These are phyloP conservation scores for Rhabdomys dilectus DNA, from an alignment of 2,113 vertebrate species.

Conservation along the genomic window DNA sequence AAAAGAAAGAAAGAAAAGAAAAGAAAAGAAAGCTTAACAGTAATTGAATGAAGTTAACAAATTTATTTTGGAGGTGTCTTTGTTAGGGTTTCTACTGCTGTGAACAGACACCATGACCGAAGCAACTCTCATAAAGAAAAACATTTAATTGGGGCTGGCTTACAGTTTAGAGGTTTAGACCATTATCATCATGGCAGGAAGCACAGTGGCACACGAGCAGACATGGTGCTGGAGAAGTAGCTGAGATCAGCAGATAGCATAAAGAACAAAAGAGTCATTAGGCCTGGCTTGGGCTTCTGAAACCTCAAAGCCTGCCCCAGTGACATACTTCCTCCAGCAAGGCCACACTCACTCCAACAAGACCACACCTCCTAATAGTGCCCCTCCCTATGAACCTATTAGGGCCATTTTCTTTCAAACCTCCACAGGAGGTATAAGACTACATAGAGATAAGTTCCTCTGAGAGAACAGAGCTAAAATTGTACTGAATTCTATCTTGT, in stretches of 20 bases:
- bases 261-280: neutral
- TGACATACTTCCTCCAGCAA: neutral
- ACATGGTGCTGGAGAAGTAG: neutral
- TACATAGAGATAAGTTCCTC: neutral
- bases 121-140: neutral
- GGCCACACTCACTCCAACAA: neutral
- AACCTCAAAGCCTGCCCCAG: neutral
- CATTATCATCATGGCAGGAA: neutral
- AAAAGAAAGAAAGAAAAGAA: too few relatives aligned
- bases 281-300: neutral
- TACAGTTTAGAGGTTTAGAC: neutral
- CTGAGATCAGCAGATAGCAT: neutral
- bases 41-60: neutral
- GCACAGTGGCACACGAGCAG: neutral
- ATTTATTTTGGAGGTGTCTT: neutral
- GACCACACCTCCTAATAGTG: neutral
- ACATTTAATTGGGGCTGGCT: neutral
- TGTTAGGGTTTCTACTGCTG: neutral
- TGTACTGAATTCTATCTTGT: neutral
- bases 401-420: neutral
- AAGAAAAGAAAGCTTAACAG: too few relatives aligned
- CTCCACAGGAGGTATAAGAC: neutral
- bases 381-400: neutral
- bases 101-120: neutral
- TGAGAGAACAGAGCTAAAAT: neutral